Percentiles rank a stretch among this genome's conserved stretches.
These are phyloP conservation scores for Toxotes lorentzi DNA, from an alignment of 2,797 vertebrate genomes.

Conservation along the genomic window DNA sequence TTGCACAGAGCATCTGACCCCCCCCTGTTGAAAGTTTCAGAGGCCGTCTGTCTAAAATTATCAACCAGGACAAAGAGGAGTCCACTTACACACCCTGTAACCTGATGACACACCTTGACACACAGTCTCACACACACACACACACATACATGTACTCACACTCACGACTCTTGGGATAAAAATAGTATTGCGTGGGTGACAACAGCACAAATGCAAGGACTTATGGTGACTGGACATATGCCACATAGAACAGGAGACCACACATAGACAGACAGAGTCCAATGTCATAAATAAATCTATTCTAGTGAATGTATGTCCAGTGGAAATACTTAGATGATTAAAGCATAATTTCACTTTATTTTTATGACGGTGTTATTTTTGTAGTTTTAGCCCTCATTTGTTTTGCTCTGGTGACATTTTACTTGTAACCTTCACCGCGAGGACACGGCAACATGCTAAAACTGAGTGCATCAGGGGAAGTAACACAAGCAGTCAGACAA, in stretches of 20 bases:
- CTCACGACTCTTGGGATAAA: conserved; percentile 73
- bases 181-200: conserved; percentile 81
- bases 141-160: conserved; percentile 41
- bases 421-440: neutral
- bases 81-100: conserved; percentile 83
- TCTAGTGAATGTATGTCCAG: neutral
- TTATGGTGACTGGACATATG: conserved; percentile 73
- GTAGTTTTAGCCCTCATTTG: neutral
- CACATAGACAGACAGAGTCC: conserved; percentile 11
- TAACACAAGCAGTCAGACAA: neutral
- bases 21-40: conserved; percentile 84
- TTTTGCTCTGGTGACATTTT: neutral
- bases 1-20: conserved; percentile 62
- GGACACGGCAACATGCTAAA: neutral
- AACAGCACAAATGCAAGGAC: conserved; percentile 67
- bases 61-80: conserved; percentile 81
- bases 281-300: neutral
- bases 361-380: neutral
- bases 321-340: neutral
- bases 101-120: conserved; percentile 63
- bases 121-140: conserved; percentile 57
- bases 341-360: neutral
- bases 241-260: conserved; percentile 36
- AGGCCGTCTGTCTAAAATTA: conserved; percentile 82
- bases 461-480: conserved; percentile 32